Percentiles rank a stretch among this genome's conserved stretches.
Evolutionary conservation across 37 sponge, comb jelly and placozoan species (phyloP).

Genomic region (Ephydatia muelleri): DNA sequence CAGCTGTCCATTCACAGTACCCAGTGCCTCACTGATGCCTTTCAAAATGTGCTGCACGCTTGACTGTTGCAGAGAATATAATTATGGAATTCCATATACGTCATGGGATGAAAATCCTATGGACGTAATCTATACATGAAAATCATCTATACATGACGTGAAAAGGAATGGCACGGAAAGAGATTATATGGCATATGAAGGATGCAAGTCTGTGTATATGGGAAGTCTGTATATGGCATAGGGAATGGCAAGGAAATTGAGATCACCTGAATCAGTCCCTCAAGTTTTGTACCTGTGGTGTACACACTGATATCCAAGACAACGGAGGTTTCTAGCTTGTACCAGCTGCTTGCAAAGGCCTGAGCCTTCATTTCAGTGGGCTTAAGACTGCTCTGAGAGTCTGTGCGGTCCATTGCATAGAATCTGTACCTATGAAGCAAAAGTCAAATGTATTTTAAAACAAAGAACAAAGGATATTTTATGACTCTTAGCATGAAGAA

Average conservation of each 20-base stretch:
- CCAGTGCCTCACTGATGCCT: neutral
- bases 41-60: neutral
- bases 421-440: neutral
- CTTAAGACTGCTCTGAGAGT: neutral
- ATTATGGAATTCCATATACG: too few relatives aligned
- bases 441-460: too few relatives aligned
- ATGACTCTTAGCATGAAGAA: too few relatives aligned
- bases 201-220: too few relatives aligned
- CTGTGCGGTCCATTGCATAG: neutral
- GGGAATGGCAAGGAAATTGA: neutral
- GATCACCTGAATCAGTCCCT: neutral
- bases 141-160: too few relatives aligned
- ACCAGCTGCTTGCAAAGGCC: neutral
- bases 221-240: neutral
- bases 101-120: too few relatives aligned
- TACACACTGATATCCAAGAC: neutral
- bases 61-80: too few relatives aligned
- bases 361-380: neutral
- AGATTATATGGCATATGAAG: too few relatives aligned
- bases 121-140: too few relatives aligned
- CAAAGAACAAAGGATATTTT: neutral
- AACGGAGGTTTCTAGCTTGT: neutral
- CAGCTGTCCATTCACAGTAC: neutral
- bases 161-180: too few relatives aligned
- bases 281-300: neutral